phyloP scores from a whole-genome alignment of 2,113 vertebrate species.

The Amazona guildingii region DNA sequence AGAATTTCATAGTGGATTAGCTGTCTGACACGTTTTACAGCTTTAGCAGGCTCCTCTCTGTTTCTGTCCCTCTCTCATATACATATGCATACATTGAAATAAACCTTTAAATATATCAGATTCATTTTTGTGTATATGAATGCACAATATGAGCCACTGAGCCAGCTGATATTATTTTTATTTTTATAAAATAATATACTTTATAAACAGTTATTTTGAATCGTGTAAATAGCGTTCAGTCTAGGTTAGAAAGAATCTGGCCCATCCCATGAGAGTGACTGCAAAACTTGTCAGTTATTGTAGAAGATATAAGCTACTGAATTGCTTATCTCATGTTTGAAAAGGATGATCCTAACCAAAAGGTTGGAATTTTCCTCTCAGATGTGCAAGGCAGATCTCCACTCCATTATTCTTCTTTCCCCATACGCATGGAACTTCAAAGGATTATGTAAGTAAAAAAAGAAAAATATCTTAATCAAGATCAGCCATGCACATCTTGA shows the following conservation, averaged over 20 bases:
- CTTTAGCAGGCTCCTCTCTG: background rate
- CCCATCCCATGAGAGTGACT: background rate
- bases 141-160: background rate
- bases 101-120: background rate
- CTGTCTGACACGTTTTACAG: background rate
- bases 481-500: constrained; percentile 45
- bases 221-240: background rate
- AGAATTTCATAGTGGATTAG: constrained; percentile 15
- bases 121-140: background rate
- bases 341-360: constrained; percentile 5
- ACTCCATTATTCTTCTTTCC: constrained; percentile 38
- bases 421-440: constrained; percentile 31
- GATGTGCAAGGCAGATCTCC: constrained; percentile 28
- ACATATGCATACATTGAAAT: background rate
- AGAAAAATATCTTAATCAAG: constrained; percentile 65
- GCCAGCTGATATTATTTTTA: background rate
- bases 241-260: background rate
- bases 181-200: background rate
- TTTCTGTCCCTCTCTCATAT: background rate
- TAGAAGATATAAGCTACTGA: background rate
- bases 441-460: constrained; percentile 30
- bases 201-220: background rate
- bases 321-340: background rate
- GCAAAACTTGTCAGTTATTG: background rate
- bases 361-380: constrained; percentile 14